Percentiles rank a stretch among this genome's conserved stretches.
Evolutionary conservation across 2,888 invertebrate species (phyloP).

Genomic region (Tortrix viridana): DNA sequence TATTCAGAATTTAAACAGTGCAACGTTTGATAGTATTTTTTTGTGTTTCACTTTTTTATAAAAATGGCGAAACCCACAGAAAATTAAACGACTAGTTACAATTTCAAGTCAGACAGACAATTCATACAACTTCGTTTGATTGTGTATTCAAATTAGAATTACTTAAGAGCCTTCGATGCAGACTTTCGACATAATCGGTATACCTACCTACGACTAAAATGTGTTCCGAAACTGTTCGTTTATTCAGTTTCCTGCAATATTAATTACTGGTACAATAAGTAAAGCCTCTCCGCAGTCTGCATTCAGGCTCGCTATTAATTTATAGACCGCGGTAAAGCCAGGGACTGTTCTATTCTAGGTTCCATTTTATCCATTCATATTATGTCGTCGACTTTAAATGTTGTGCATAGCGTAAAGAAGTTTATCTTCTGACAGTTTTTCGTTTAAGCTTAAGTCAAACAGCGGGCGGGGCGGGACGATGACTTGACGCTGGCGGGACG

Average conservation of each 20-base stretch:
- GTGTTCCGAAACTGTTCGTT: slow-evolving; percentile 25
- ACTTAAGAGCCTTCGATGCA: slow-evolving; percentile 22
- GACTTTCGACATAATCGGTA: slow-evolving; percentile 24
- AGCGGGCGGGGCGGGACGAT: too few species aligned
- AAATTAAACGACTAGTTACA: too few species aligned
- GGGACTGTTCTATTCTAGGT: slow-evolving; percentile 45
- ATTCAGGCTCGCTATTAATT: slow-evolving; percentile 54
- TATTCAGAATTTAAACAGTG: too few species aligned
- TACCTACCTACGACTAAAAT: slow-evolving; percentile 13
- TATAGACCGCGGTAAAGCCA: slow-evolving; percentile 55
- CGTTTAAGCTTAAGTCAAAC: too few species aligned
- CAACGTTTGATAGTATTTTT: too few species aligned
- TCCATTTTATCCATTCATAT: slow-evolving; percentile 45
- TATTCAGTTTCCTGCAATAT: slow-evolving; percentile 35
- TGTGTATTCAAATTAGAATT: slow-evolving; percentile 7
- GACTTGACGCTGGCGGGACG: too few species aligned
- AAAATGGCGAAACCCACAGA: too few species aligned
- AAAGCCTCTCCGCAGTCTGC: slow-evolving; percentile 17
- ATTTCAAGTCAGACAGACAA: too few species aligned
- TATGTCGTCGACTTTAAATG: not conserved
- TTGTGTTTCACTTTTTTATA: too few species aligned
- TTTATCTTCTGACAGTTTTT: too few species aligned
- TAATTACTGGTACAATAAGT: slow-evolving; percentile 36
- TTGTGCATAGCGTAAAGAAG: not conserved
- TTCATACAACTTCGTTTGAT: too few species aligned